These are phyloP conservation scores for Brachionus plicatilis DNA, from an alignment of 1,140 invertebrate species.

Conservation along the genomic window DNA sequence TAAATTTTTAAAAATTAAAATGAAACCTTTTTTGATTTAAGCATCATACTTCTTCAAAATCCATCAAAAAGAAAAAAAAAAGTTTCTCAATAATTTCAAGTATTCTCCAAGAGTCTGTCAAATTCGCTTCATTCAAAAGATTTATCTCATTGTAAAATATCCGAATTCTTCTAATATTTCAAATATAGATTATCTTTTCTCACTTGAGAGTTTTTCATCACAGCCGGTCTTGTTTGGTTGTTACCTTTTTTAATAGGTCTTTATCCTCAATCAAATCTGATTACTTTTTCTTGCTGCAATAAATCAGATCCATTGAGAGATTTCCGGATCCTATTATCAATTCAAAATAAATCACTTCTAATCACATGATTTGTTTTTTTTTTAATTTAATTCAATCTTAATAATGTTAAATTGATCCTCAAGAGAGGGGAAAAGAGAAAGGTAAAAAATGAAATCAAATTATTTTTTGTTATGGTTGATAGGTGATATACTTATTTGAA, in stretches of 20 bases:
- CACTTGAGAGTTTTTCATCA: neutral
- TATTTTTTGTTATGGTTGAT: neutral
- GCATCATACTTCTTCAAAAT: neutral
- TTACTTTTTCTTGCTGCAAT: neutral
- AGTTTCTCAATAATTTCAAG: neutral
- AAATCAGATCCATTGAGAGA: neutral
- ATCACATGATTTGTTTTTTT: neutral
- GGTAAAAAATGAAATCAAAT: neutral
- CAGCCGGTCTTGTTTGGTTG: neutral
- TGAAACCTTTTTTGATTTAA: neutral
- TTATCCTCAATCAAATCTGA: neutral
- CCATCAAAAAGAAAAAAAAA: neutral
- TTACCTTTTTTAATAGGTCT: neutral
- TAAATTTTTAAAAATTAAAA: no score
- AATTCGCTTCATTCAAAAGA: neutral
- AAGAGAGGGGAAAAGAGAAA: neutral
- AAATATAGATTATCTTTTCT: neutral
- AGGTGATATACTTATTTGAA: slow-evolving; percentile 23
- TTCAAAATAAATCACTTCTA: neutral
- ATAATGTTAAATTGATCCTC: neutral
- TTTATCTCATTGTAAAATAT: neutral
- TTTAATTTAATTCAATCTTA: neutral
- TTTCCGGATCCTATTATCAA: neutral
- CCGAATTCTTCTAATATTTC: neutral
- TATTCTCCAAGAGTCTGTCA: neutral